Base-by-base conservation (phyloP, 2,888 invertebrate genomes). In the Drosophila anomalata region DNA sequence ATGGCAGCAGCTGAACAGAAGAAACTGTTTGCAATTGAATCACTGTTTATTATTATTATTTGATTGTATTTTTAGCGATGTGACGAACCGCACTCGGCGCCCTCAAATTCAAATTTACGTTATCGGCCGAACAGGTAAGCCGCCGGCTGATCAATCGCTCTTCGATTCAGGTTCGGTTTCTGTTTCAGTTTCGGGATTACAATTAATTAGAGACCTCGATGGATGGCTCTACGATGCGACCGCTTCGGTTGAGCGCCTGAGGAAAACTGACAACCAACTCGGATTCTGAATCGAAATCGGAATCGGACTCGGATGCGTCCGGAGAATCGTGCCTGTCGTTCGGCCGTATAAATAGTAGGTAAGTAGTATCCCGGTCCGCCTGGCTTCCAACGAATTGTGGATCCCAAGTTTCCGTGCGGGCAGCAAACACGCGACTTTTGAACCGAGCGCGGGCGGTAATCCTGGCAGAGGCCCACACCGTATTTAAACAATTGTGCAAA, bases 221-320 rank as follows among this genome's bases (percentile, higher is more conserved):
- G 26, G 52, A 36, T 56, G 20, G 26, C 57, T 41, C 31, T 6
- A 36, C 68, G 68, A 53, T 24, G 68, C 83, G 77, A 88, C 87
- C 88, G 86, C 73, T 75, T 81, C 73, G 75, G 68, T 76, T 77
- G 66, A 83, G 70, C 73, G 83, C 75, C 83, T 74, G 73, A 73
- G 62, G 61, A 78, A 77, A 79, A 87, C 87, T 87, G 86, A 73
- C 22, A 61, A 2, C 47, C 47, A 14, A 55, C 55, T 22, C 55
- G 47, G 47, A 42, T 20, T 42, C 52, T 31, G 57, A 48, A n/a
- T 29, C 26, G 26, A 17, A 31, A 41, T 17, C 9, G 11, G 20
- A 42, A 42, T 42, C 20, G 41, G 41, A 42, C 17, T 42, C 41
- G 41, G 41, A 42, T 42, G 41, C 41, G 41, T 44, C 14, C 52